phyloP scores from a whole-genome alignment of 2,888 invertebrate species.

The Drosophila mayaguana region DNA sequence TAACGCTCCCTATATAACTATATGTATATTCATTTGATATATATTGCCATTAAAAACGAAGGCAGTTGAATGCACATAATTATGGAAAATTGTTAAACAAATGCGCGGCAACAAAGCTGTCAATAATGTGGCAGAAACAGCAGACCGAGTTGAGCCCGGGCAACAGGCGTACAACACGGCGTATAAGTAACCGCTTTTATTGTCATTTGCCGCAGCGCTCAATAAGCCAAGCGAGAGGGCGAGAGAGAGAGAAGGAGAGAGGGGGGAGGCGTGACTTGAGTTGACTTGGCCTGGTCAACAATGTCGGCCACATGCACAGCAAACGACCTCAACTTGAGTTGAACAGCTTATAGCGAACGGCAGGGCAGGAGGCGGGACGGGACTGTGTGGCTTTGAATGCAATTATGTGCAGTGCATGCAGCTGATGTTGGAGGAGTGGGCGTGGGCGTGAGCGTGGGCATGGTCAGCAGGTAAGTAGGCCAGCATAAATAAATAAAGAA shows the following conservation, averaged over 20 bases:
- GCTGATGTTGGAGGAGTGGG: constrained; percentile 32
- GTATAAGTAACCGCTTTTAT: constrained; percentile 74
- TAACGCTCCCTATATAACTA: not conserved
- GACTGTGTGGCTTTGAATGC: constrained; percentile 67
- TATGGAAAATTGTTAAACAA: constrained; percentile 36
- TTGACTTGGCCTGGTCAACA: constrained; percentile 42
- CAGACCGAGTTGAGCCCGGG: constrained; percentile 17
- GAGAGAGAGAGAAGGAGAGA: not conserved
- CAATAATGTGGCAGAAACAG: constrained; percentile 28
- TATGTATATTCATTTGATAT: not conserved
- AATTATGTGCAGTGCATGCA: constrained; percentile 74
- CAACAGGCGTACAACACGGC: constrained; percentile 55
- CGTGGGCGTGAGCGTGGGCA: not conserved
- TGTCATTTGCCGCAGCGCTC: constrained; percentile 70
- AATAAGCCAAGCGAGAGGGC: constrained; percentile 30
- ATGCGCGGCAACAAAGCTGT: constrained; percentile 31
- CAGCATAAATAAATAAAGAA: constrained; percentile 53
- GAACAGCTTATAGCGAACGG: not conserved
- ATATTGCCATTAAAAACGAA: constrained; percentile 31
- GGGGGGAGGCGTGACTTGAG: not conserved
- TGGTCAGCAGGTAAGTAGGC: constrained; percentile 54
- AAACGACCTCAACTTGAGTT: constrained; percentile 48
- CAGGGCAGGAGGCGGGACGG: not conserved
- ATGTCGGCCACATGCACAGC: constrained; percentile 51
- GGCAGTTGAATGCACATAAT: constrained; percentile 44